Base-by-base conservation (phyloP, 2,113 vertebrate genomes). In the Montifringilla adamsi region DNA sequence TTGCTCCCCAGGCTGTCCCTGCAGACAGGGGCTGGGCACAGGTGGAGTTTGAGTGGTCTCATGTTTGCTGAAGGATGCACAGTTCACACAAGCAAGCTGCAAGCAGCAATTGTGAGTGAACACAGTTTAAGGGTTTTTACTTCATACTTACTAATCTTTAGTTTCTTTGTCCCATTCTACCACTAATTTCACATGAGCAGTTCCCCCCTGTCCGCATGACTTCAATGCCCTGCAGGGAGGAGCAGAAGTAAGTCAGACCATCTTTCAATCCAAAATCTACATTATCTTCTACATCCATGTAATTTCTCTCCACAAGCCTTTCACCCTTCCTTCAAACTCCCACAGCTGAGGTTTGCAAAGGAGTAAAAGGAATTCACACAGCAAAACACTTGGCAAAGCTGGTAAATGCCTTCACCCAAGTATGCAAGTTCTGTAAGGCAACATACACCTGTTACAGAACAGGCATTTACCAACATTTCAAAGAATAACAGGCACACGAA, bases 161-260 rank as follows among this genome's bases (percentile, higher is more conserved):
- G 99, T 99, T 96, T 99, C 99, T 96, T 99, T 99, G 98, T 99
- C 99, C 99, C 99, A 99, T 93, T 99, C 99, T 13, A 99, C 99
- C 62, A 99, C 99, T 77, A 99, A 98, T 96, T 99, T 99, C 96
- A 99, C 98, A 67, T 99, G 99, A 77, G 99, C 98, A 1, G 99
- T 98, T 33, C 99, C 99, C 16, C 99, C 99, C 79, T 98, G 98
- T 91, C 99, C 99, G 94, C 99, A 99, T 7, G 99, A 99, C 90
- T 99, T 99, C 97, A 99, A 98, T 12, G 98, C 98, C 98, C 99
- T 99, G 92, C 37, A 84, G 63, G 84, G 27, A 94, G 17, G 26
- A 95, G 37, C 46, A 92, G 24, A 84, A 5, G 41, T 9, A 50
- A 76, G 35, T 83, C 67, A 89, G 43, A 70, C 2, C 44, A 63